Base-by-base conservation (phyloP, 2,888 invertebrate genomes). In the Apotomis turbidana region DNA sequence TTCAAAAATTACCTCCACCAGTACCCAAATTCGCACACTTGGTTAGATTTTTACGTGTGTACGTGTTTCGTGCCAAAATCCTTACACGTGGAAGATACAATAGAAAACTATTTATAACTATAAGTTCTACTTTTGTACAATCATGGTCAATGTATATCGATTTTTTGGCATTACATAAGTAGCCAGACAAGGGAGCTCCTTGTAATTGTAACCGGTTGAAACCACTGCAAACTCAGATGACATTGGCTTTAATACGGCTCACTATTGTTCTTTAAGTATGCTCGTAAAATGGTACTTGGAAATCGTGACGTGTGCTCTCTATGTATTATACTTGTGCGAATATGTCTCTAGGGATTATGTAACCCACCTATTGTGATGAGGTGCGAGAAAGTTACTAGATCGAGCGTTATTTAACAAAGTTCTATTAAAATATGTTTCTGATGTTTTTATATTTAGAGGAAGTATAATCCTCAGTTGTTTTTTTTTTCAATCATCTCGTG, bases 81-180 rank as follows among this genome's bases (percentile, higher is more conserved):
- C 6, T 41, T 41, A 41, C 41, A 41, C 41, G 41, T 41, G 41
- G 41, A 41, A 41, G 4, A 9, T 9, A 49, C 9, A 41, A 49
- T 49, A 10, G 49, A 9, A 49, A 49, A 9, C 49, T 49, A 49
- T 49, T 57, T 36, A 46, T 8, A 66, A 46, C 27, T n/a, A 6
- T n/a, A 9, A 44, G n/a, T 44, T 46, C 27, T 10, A 27, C 55
- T 46, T n/a, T 10, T 44, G 58, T 46, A 13, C 44, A 58, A 15
- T 10, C 41, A 66, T 62, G 41, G 62, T 70, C 62, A 57, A 61
- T 46, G 55, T 10, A 57, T 83, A 85, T 85, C 84, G 85, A 86
- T 84, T 83, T 83, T 79, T 80, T 76, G 73, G 74, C 77, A 80
- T 87, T 87, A 82, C 81, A 85, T 87, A 86, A 87, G 75, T 55